A percentile compares a stretch with the other conserved stretches of the same genome.
Evolutionary conservation across 2,797 vertebrate genomes (phyloP).

Genomic region (Antrozous pallidus): DNA sequence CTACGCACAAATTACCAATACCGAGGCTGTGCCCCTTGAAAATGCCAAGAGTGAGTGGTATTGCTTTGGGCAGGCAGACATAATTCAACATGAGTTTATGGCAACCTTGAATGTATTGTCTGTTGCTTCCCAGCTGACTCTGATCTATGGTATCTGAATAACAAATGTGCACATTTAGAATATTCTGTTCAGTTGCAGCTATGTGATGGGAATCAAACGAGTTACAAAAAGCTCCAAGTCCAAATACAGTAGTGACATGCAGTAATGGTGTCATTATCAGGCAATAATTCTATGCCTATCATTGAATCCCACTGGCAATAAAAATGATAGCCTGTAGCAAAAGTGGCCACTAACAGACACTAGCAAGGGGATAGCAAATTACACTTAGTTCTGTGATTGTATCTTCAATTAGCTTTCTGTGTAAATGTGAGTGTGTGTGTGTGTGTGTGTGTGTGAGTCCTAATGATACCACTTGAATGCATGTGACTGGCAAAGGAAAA

Average conservation of each 20-base stretch:
- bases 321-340: slow-evolving; percentile 64
- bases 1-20: slow-evolving; percentile 54
- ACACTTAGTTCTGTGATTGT: not conserved
- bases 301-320: slow-evolving; percentile 64
- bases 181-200: slow-evolving; percentile 48
- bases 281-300: slow-evolving; percentile 71
- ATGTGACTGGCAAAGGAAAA: not conserved
- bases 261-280: slow-evolving; percentile 53
- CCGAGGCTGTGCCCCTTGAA: slow-evolving; percentile 41
- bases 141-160: slow-evolving; percentile 70
- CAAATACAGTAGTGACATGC: slow-evolving; percentile 30
- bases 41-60: slow-evolving; percentile 55
- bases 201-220: slow-evolving; percentile 59
- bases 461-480: not conserved
- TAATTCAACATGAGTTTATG: slow-evolving; percentile 65
- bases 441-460: not conserved
- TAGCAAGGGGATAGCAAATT: slow-evolving; percentile 39
- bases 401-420: slow-evolving; percentile 49
- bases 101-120: slow-evolving; percentile 38
- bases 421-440: not conserved
- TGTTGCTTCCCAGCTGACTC: slow-evolving; percentile 66
- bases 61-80: slow-evolving; percentile 48
- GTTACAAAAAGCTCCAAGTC: slow-evolving; percentile 65
- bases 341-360: slow-evolving; percentile 11
- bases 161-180: slow-evolving; percentile 69